A percentile compares a stretch with the other conserved stretches of the same genome.
Evolutionary conservation across 2,113 vertebrate genomes (phyloP).

Genomic region (Aix galericulata): DNA sequence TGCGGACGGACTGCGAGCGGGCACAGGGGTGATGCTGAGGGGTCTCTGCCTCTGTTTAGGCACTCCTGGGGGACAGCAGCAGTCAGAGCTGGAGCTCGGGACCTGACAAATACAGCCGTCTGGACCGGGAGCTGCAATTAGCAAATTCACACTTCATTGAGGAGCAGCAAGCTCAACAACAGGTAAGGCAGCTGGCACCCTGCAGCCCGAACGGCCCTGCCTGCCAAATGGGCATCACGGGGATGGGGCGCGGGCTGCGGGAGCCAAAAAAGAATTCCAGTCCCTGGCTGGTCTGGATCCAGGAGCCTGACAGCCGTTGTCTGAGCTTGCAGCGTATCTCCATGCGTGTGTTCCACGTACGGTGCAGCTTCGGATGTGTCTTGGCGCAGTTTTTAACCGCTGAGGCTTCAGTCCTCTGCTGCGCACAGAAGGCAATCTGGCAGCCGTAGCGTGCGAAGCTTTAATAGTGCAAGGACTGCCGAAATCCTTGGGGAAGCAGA

Average conservation of each 20-base stretch:
- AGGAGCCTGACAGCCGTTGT: not conserved
- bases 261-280: not conserved
- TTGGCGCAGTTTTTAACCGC: not conserved
- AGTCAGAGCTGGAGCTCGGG: slow-evolving; percentile 84
- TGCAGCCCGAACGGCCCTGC: not conserved
- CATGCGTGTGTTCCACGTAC: not conserved
- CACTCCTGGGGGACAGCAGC: slow-evolving; percentile 81
- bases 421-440: not conserved
- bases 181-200: slow-evolving; percentile 79
- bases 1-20: not conserved
- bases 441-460: not conserved
- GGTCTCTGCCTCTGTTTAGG: slow-evolving; percentile 69
- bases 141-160: slow-evolving; percentile 94
- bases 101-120: slow-evolving; percentile 82
- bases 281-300: not conserved
- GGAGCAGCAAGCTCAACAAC: slow-evolving; percentile 93
- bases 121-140: slow-evolving; percentile 86
- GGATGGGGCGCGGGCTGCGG: not conserved
- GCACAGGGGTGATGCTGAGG: not conserved
- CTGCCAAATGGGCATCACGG: not conserved
- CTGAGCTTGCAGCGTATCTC: not conserved
- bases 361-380: not conserved
- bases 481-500: not conserved
- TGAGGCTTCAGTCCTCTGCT: not conserved
- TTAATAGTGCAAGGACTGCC: not conserved